These are phyloP conservation scores for Ambastaia sidthimunki DNA, from an alignment of 2,797 vertebrate species.

Conservation along the genomic window DNA sequence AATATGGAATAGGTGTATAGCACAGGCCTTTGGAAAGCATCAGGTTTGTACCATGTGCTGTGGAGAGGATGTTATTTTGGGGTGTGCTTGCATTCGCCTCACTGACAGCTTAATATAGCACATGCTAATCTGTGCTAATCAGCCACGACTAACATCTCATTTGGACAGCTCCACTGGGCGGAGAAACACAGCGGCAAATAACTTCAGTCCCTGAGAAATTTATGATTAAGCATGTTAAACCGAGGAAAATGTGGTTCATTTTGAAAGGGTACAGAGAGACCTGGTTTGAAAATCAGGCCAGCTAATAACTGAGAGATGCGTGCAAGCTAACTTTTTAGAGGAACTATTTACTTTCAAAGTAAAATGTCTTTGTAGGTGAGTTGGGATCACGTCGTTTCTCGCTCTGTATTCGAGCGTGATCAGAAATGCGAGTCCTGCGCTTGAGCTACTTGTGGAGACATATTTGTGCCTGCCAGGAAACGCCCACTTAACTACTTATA, in stretches of 20 bases:
- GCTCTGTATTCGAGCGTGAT: slow-evolving; percentile 34
- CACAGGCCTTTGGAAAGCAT: slow-evolving; percentile 34
- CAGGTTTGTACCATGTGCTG: slow-evolving; percentile 4
- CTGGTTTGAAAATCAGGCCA: slow-evolving; percentile 32
- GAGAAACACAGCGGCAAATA: slow-evolving; percentile 41
- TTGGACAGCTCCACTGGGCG: slow-evolving; percentile 41
- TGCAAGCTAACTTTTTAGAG: slow-evolving; percentile 13
- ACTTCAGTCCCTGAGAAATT: slow-evolving; percentile 34
- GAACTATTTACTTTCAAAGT: slow-evolving; percentile 30
- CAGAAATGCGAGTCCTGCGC: slow-evolving; percentile 40
- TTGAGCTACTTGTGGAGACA: slow-evolving; percentile 22
- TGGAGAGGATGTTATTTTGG: slow-evolving; percentile 46
- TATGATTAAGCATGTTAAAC: slow-evolving; percentile 37
- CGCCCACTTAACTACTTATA: slow-evolving; percentile 37
- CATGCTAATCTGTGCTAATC: slow-evolving; percentile 59
- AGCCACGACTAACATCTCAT: slow-evolving; percentile 57
- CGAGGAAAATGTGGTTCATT: slow-evolving; percentile 17
- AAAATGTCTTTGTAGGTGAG: slow-evolving; percentile 40
- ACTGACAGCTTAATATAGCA: slow-evolving; percentile 57
- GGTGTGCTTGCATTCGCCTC: slow-evolving; percentile 19
- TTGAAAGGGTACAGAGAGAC: slow-evolving; percentile 24
- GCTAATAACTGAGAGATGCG: slow-evolving; percentile 18
- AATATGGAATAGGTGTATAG: slow-evolving; percentile 13
- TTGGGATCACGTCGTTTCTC: not conserved
- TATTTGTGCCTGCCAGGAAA: slow-evolving; percentile 47